These are phyloP conservation scores for Dendronephthya gigantea DNA, from an alignment of 64 coral and sea anemone species.

Conservation along the genomic window DNA sequence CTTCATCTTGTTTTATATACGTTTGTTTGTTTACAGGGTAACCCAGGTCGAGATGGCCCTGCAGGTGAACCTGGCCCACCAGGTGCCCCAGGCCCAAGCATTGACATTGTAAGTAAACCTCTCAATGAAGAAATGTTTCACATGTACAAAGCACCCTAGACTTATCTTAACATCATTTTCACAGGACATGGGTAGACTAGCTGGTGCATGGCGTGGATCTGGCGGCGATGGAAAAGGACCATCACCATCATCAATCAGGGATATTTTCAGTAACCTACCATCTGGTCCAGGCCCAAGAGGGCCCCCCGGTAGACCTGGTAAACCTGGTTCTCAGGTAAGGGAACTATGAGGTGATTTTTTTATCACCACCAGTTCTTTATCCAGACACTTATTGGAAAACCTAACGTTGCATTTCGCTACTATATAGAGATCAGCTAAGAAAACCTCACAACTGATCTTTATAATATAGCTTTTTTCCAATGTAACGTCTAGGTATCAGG, in stretches of 20 bases:
- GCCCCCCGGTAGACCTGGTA: background rate
- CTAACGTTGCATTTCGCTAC: too few species aligned
- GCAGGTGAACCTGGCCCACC: background rate
- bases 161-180: background rate
- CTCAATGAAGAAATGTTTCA: too few species aligned
- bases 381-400: too few species aligned
- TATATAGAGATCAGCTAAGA: too few species aligned
- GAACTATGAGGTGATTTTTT: background rate
- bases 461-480: too few species aligned
- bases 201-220: background rate
- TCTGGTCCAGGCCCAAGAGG: background rate
- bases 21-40: background rate
- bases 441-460: too few species aligned
- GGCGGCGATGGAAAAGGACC: background rate
- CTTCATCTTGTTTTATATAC: background rate
- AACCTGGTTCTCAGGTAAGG: background rate
- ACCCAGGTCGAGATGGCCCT: conserved; percentile 2
- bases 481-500: too few species aligned
- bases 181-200: conserved; percentile 5
- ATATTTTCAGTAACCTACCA: background rate
- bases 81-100: background rate
- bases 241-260: background rate
- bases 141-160: background rate
- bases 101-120: conserved; percentile 11
- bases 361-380: too few species aligned